These are phyloP conservation scores for Cacatua alba DNA, from an alignment of 2,113 vertebrate species.

Conservation along the genomic window DNA sequence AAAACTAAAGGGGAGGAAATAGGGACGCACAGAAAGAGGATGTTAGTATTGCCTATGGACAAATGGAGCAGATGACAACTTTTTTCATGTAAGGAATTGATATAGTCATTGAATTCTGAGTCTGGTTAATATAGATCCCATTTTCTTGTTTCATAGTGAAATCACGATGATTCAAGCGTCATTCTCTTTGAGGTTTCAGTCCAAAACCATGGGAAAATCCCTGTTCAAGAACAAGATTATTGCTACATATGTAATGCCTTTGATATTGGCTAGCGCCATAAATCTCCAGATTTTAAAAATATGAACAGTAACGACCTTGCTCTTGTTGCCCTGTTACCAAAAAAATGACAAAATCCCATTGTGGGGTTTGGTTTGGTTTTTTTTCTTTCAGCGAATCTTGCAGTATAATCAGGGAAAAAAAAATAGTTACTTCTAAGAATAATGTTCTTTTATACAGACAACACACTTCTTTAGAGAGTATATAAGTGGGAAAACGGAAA, in stretches of 20 bases:
- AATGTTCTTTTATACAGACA: not conserved
- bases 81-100: not conserved
- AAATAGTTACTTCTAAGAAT: not conserved
- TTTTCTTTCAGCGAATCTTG: not conserved
- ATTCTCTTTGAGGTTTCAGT: not conserved
- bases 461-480: not conserved
- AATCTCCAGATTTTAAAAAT: not conserved
- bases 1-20: not conserved
- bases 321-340: not conserved
- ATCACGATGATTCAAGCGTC: not conserved
- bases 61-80: not conserved
- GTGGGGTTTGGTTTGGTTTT: not conserved
- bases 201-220: not conserved
- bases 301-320: not conserved
- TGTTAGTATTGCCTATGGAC: not conserved
- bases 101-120: not conserved
- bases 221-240: not conserved
- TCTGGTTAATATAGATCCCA: not conserved
- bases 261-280: not conserved
- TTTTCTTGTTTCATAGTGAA: not conserved
- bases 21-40: not conserved
- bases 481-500: not conserved
- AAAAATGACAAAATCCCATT: not conserved
- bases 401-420: not conserved
- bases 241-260: not conserved